Evolutionary conservation across 2,797 vertebrate species (phyloP).

Genomic region (Micropoecilia bifurca): DNA sequence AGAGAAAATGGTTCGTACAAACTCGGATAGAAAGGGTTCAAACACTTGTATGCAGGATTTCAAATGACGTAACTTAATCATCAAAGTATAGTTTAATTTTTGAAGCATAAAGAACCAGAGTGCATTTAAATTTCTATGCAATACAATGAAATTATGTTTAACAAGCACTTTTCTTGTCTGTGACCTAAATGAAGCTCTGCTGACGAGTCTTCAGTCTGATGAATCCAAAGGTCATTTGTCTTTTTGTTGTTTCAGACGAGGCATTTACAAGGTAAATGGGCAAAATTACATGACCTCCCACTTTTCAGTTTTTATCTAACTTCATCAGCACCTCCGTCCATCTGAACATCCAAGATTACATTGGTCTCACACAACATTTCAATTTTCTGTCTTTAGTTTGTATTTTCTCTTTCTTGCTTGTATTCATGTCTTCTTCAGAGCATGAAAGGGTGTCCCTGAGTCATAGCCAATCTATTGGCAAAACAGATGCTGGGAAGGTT

Average conservation of each 20-base stretch:
- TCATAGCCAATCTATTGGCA: conserved; percentile 79
- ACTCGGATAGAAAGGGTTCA: too few species aligned
- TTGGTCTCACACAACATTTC: neutral
- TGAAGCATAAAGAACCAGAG: neutral
- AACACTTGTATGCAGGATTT: neutral
- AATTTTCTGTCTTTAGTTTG: conserved; percentile 26
- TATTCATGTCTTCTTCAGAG: conserved; percentile 30
- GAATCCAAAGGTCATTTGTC: conserved; percentile 15
- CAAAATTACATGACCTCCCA: neutral
- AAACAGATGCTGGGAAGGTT: conserved; percentile 74
- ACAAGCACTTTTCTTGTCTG: neutral
- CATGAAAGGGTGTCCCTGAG: conserved; percentile 80
- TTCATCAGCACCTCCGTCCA: neutral
- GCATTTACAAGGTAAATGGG: conserved; percentile 34
- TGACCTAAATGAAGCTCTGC: neutral
- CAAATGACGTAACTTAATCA: neutral
- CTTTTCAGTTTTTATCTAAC: neutral
- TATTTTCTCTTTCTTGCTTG: conserved; percentile 22
- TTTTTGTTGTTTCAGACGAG: conserved; percentile 43
- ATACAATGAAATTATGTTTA: neutral
- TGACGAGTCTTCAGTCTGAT: conserved; percentile 12
- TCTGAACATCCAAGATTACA: conserved; percentile 17
- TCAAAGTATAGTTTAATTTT: neutral
- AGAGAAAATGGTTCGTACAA: too few species aligned
- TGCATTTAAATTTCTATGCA: neutral